Conservation (phyloP, 2,113 vertebrate species). For the Perognathus longimembris region DNA sequence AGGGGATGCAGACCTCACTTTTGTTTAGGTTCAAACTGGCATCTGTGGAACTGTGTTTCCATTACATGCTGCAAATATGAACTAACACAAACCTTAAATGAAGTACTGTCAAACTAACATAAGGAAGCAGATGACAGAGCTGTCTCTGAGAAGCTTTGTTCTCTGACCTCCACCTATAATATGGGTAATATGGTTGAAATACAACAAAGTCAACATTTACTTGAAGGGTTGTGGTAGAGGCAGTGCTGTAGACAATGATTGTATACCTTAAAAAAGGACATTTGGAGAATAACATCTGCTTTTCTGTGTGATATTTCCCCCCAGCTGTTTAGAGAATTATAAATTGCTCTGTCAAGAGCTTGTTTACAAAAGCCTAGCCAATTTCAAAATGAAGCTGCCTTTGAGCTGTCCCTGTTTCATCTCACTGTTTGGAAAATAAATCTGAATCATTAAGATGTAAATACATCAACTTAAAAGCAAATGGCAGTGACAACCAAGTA, state of each 20-base stretch:
- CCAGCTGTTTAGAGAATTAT: slow-evolving; percentile 74
- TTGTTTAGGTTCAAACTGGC: slow-evolving; percentile 61
- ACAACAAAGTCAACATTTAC: slow-evolving; percentile 49
- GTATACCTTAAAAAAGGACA: slow-evolving; percentile 29
- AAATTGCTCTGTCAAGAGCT: slow-evolving; percentile 70
- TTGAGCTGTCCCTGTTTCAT: slow-evolving; percentile 72
- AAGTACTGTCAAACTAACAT: not conserved
- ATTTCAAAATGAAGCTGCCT: slow-evolving; percentile 77
- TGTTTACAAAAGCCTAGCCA: slow-evolving; percentile 77
- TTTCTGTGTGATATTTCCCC: slow-evolving; percentile 66
- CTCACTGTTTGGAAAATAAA: slow-evolving; percentile 77
- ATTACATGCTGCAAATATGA: slow-evolving; percentile 39
- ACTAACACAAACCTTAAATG: slow-evolving; percentile 42
- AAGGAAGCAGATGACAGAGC: slow-evolving; percentile 11
- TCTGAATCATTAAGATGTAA: slow-evolving; percentile 73
- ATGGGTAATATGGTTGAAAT: slow-evolving; percentile 53
- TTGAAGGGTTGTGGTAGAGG: slow-evolving; percentile 36
- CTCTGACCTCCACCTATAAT: slow-evolving; percentile 38
- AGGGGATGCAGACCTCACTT: slow-evolving; percentile 31
- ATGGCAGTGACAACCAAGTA: slow-evolving; percentile 58
- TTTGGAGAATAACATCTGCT: slow-evolving; percentile 71
- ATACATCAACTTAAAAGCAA: slow-evolving; percentile 74
- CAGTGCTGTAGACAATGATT: slow-evolving; percentile 9
- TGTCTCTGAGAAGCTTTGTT: slow-evolving; percentile 59
- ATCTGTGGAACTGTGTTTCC: slow-evolving; percentile 45